Evolutionary conservation across 2,113 vertebrate genomes (phyloP).

Genomic region (Falco punctatus): DNA sequence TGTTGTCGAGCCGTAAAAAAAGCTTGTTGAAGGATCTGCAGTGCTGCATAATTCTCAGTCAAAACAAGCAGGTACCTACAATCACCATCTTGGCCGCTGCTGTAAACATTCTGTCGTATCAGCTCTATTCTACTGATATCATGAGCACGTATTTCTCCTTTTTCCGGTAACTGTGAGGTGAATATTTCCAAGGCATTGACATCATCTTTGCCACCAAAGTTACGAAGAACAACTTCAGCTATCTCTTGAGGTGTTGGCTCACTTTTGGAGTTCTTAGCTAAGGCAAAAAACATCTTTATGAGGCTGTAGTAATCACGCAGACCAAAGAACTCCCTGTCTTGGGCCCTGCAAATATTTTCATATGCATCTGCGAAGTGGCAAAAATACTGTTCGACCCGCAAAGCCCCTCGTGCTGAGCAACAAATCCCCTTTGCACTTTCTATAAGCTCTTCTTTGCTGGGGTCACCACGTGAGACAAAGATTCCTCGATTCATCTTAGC

Average conservation of each 20-base stretch:
- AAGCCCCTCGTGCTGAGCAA: constrained; percentile 80
- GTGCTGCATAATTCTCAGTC: constrained; percentile 90
- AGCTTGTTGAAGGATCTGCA: constrained; percentile 89
- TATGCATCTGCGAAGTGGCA: constrained; percentile 86
- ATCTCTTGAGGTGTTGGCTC: constrained; percentile 77
- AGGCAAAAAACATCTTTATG: constrained; percentile 93
- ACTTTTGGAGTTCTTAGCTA: constrained; percentile 69
- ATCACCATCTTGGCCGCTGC: constrained; percentile 78
- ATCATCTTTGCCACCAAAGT: constrained; percentile 91
- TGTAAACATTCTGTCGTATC: constrained; percentile 84
- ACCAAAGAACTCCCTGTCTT: constrained; percentile 93
- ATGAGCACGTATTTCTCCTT: neutral
- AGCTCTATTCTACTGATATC: constrained; percentile 82
- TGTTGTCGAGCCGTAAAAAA: constrained; percentile 80
- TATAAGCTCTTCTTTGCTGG: constrained; percentile 83
- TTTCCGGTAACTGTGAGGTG: constrained; percentile 53
- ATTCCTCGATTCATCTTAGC: constrained; percentile 99
- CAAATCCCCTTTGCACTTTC: constrained; percentile 92
- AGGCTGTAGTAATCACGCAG: constrained; percentile 97
- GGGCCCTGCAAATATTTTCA: constrained; percentile 74
- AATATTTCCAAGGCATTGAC: constrained; percentile 84
- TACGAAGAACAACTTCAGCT: constrained; percentile 84
- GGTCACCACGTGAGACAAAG: constrained; percentile 92
- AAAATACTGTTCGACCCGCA: constrained; percentile 83
- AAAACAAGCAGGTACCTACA: constrained; percentile 91